Conservation (phyloP, 2,888 invertebrate species). For the Cryptocheilus praepositus region DNA sequence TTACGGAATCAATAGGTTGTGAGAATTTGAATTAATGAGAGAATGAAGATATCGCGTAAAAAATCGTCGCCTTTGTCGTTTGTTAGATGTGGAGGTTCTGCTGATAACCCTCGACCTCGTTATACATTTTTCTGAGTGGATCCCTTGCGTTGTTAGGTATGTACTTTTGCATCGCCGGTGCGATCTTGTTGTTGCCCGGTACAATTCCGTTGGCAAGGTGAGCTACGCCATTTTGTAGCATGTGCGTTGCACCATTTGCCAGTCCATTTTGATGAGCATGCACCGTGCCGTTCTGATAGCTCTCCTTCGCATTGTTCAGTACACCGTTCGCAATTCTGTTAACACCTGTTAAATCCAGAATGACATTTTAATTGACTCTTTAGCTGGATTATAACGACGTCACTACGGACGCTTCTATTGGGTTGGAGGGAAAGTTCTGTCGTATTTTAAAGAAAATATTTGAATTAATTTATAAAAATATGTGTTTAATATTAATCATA, state of each 20-base stretch:
- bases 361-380: too few relatives aligned
- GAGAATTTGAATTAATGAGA: background rate
- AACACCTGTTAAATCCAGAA: conserved; percentile 23
- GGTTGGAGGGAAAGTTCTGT: too few relatives aligned
- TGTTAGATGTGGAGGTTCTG: conserved; percentile 58
- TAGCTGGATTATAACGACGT: too few relatives aligned
- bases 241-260: conserved; percentile 58
- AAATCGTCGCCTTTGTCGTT: background rate
- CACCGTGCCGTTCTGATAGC: conserved; percentile 57
- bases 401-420: too few relatives aligned
- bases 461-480: too few relatives aligned
- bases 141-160: conserved; percentile 53
- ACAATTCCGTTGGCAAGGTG: conserved; percentile 63
- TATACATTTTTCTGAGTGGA: conserved; percentile 72
- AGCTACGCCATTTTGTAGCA: conserved; percentile 65
- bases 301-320: conserved; percentile 68
- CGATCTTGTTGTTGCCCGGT: conserved; percentile 59
- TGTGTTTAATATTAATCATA: too few relatives aligned
- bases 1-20: background rate
- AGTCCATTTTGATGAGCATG: conserved; percentile 47
- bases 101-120: conserved; percentile 74
- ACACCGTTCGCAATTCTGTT: conserved; percentile 68
- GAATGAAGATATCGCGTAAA: background rate
- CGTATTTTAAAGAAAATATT: too few relatives aligned
- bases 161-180: conserved; percentile 56